Conservation (phyloP, 2,797 vertebrate genomes). For the Pipistrellus pipistrellus region DNA sequence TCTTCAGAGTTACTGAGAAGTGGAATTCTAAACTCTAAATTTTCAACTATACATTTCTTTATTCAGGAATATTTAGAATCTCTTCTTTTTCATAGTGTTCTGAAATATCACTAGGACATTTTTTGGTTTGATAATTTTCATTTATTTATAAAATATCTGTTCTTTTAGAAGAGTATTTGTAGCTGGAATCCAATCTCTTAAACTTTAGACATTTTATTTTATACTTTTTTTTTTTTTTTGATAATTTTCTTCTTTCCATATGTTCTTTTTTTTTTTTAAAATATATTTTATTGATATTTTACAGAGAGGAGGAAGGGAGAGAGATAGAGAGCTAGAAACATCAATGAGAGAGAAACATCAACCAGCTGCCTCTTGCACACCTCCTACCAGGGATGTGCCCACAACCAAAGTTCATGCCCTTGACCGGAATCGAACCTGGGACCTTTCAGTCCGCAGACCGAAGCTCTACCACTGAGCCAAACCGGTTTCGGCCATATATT, state of each 20-base stretch:
- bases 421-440: too few relatives aligned
- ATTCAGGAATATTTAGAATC: not conserved
- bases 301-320: too few relatives aligned
- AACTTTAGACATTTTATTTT: slow-evolving; percentile 1
- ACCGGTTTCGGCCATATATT: not conserved
- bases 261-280: not conserved
- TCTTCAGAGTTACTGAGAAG: slow-evolving; percentile 18
- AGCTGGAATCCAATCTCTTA: not conserved
- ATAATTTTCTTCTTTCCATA: not conserved
- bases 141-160: slow-evolving; percentile 20
- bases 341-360: too few relatives aligned
- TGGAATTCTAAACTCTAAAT: not conserved
- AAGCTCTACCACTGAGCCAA: too few relatives aligned
- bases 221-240: not conserved
- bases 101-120: not conserved
- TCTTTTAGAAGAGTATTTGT: not conserved
- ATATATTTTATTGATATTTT: too few relatives aligned
- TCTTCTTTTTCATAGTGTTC: not conserved
- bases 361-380: too few relatives aligned
- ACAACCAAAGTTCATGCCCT: too few relatives aligned
- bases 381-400: too few relatives aligned
- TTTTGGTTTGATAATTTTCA: not conserved
- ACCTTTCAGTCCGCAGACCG: too few relatives aligned
- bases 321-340: too few relatives aligned
- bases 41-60: not conserved